Percentiles rank a stretch among this genome's conserved stretches.
These are phyloP conservation scores for Amazona vittata DNA, from an alignment of 2,113 vertebrate species.

Conservation along the genomic window DNA sequence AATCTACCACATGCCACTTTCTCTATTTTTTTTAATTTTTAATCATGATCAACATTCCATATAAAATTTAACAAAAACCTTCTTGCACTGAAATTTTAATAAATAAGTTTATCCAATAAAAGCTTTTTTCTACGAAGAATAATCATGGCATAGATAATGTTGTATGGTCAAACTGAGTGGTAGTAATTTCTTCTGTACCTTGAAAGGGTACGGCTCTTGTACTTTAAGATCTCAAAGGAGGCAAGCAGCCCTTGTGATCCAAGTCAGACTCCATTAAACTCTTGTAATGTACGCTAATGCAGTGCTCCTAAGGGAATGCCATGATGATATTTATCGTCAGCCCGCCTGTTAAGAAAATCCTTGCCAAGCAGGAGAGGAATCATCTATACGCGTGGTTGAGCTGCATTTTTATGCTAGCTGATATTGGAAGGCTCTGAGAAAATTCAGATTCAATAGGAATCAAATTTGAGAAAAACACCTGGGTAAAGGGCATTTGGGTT, in stretches of 20 bases:
- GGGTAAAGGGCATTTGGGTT: not conserved
- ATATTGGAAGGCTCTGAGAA: constrained; percentile 1
- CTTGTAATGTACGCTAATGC: not conserved
- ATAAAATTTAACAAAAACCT: not conserved
- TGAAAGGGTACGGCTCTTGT: not conserved
- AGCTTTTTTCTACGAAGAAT: not conserved
- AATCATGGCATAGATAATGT: not conserved
- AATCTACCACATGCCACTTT: not conserved
- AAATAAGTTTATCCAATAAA: not conserved
- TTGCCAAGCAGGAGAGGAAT: constrained; percentile 35
- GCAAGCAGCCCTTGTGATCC: not conserved
- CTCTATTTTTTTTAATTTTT: not conserved
- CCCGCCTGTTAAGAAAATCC: not conserved
- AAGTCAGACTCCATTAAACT: not conserved
- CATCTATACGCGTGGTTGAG: constrained; percentile 31
- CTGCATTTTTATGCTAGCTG: constrained; percentile 15
- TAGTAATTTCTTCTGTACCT: not conserved
- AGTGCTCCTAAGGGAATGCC: constrained; percentile 23
- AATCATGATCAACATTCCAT: not conserved
- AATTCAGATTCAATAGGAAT: constrained; percentile 9
- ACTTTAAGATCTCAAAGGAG: not conserved
- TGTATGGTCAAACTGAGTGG: not conserved
- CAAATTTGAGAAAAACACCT: not conserved
- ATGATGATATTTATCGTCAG: constrained; percentile 56
- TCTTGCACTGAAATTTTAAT: not conserved